phyloP scores from a whole-genome alignment of 2,113 vertebrate species.

The Laticauda laticaudata region DNA sequence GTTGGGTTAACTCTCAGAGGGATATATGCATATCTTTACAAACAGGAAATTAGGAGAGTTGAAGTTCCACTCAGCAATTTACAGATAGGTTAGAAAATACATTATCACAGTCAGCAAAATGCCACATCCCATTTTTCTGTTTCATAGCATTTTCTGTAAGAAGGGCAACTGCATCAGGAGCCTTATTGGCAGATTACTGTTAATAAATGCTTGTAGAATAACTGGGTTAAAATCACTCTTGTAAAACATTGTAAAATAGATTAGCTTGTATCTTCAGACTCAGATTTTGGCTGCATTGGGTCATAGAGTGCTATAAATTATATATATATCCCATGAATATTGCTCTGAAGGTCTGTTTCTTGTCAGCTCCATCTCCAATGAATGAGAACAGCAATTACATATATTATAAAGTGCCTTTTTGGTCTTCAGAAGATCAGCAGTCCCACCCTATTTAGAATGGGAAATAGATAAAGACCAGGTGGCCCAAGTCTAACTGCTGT shows the following conservation, averaged over 20 bases:
- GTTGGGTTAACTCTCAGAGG: not conserved
- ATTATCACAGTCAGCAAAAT: not conserved
- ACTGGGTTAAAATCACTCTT: not conserved
- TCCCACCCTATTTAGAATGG: not conserved
- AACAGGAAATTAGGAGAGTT: not conserved
- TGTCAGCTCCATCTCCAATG: not conserved
- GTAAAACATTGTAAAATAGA: not conserved
- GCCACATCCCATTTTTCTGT: not conserved
- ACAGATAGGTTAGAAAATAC: not conserved
- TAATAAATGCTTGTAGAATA: not conserved
- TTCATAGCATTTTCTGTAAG: not conserved
- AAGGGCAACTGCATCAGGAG: not conserved
- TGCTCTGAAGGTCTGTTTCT: not conserved
- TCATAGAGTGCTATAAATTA: not conserved
- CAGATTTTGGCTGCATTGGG: not conserved
- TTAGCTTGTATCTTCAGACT: not conserved
- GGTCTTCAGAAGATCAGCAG: not conserved
- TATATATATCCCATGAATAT: not conserved
- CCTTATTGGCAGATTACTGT: not conserved
- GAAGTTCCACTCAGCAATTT: not conserved
- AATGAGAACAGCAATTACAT: not conserved
- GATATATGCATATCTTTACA: not conserved
- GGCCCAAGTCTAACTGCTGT: not conserved
- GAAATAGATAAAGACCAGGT: not conserved
- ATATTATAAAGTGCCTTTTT: not conserved